phyloP scores from a whole-genome alignment of 2,888 invertebrate genomes.

The Dynastes maya region DNA sequence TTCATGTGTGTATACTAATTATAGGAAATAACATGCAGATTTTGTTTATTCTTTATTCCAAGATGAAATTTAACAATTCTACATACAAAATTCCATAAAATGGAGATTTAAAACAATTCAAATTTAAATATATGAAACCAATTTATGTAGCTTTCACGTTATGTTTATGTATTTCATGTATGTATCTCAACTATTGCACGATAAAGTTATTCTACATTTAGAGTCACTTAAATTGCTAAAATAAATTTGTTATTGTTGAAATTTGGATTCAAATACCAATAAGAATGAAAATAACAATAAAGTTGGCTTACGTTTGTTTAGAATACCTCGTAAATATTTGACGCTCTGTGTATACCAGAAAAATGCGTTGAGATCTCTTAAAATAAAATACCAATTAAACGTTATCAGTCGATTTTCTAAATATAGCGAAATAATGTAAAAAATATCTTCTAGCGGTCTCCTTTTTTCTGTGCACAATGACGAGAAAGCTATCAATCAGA shows the following conservation, averaged over 20 bases:
- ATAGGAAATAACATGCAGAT: too few relatives aligned
- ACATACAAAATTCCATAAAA: too few relatives aligned
- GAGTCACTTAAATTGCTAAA: not conserved
- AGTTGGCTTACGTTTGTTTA: too few relatives aligned
- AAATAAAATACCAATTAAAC: slow-evolving; percentile 45
- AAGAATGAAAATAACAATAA: too few relatives aligned
- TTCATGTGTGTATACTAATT: too few relatives aligned
- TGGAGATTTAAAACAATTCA: too few relatives aligned
- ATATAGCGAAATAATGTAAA: slow-evolving; percentile 47
- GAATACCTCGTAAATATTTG: not conserved
- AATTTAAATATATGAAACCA: too few relatives aligned
- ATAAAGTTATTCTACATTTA: not conserved
- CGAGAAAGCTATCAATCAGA: slow-evolving; percentile 65
- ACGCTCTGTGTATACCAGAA: not conserved
- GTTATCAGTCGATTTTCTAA: slow-evolving; percentile 41
- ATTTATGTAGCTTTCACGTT: too few relatives aligned
- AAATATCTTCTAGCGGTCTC: slow-evolving; percentile 47
- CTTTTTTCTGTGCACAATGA: slow-evolving; percentile 57
- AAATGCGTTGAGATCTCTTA: slow-evolving; percentile 9
- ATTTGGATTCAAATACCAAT: not conserved
- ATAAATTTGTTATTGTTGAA: not conserved
- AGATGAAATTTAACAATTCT: too few relatives aligned
- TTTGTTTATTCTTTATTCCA: too few relatives aligned
- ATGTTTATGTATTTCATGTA: not conserved
- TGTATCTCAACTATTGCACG: not conserved